Conservation (phyloP, 2,113 vertebrate species). For the Brienomyrus brachyistius region DNA sequence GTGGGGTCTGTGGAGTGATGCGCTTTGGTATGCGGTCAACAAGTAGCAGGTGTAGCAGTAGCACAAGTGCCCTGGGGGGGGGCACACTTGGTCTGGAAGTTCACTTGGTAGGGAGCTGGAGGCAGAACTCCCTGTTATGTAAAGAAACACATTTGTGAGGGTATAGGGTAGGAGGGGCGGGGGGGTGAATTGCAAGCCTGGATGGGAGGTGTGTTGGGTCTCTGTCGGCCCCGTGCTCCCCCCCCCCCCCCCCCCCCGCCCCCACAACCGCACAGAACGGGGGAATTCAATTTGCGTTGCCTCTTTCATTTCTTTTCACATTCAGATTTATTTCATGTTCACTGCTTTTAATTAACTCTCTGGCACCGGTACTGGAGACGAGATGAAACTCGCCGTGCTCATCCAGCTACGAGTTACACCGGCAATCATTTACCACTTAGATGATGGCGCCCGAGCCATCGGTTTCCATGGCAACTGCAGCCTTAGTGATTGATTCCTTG, state of each 20-base stretch:
- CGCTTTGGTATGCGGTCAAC: background rate
- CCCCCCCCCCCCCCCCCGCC: conserved; percentile 28
- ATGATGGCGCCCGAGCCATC: conserved; percentile 79
- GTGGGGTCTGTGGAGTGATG: background rate
- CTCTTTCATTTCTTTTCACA: conserved; percentile 31
- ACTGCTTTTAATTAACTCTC: conserved; percentile 92
- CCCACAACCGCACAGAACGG: conserved; percentile 58
- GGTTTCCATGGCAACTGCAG: conserved; percentile 81
- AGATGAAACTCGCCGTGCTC: conserved; percentile 75
- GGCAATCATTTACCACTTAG: conserved; percentile 91
- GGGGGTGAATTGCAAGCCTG: background rate
- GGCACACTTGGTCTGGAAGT: background rate
- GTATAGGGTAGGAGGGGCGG: background rate
- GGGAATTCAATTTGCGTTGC: conserved; percentile 82
- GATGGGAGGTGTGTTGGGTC: background rate
- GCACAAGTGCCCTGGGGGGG: background rate
- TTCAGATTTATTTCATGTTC: conserved; percentile 70
- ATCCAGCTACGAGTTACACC: conserved; percentile 67
- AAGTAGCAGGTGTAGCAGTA: background rate
- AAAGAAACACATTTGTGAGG: background rate
- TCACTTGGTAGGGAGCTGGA: background rate
- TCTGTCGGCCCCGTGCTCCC: conserved; percentile 18
- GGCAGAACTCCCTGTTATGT: background rate
- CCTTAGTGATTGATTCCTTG: conserved; percentile 90
- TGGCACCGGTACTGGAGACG: conserved; percentile 73